Evolutionary conservation across 1,140 invertebrate genomes (phyloP), one percentile per base, ranked within the genome.

Genomic region (Trichonephila inaurata): DNA sequence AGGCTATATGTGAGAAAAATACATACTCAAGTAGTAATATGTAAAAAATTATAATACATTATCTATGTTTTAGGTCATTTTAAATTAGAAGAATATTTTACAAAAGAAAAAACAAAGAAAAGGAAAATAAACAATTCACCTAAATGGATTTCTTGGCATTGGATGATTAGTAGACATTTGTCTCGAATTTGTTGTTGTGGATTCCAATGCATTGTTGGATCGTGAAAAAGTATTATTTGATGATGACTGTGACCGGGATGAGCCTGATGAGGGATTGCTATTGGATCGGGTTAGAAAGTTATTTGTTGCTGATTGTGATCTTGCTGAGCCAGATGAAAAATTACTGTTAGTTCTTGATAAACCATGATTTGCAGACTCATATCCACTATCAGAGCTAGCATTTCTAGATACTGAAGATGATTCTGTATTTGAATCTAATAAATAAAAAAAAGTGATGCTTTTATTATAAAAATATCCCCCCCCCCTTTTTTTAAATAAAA

Each of bases 321-420:
- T 87, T 64, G 60, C 33, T 21, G 85, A 51, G 10, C 62, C 19
- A 51, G 88, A 69, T 19, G 44, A 60, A 16, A 40, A 4, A 58
- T n/a, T 21, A 21, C 33, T 77, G 16, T 72, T 77, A 33, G 44
- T 16, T 64, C 86, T 62, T 6, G 89, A 61, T 16, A 61, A 18
- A 19, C 18, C 28, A 33, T 40, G 72, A 87, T 72, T 66, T 24
- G 82, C n/a, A 24, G 92, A 93, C 24, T 88, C 92, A 51, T 93
- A 93, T 19, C 92, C 92, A 82, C 92, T 93, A 28, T 93, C 92
- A 62, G 92, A 93, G 64, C 69, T 89, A 4, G 60, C 16, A 51
- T 88, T 93, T 62, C 85, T 61, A 28, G 91, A 86, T 58, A 6
- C 19, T 40, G 61, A 3, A 19, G 40, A 14, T 66, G 89, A 61